Evolutionary conservation across 2,113 vertebrate genomes (phyloP).

Genomic region (Pavo muticus): DNA sequence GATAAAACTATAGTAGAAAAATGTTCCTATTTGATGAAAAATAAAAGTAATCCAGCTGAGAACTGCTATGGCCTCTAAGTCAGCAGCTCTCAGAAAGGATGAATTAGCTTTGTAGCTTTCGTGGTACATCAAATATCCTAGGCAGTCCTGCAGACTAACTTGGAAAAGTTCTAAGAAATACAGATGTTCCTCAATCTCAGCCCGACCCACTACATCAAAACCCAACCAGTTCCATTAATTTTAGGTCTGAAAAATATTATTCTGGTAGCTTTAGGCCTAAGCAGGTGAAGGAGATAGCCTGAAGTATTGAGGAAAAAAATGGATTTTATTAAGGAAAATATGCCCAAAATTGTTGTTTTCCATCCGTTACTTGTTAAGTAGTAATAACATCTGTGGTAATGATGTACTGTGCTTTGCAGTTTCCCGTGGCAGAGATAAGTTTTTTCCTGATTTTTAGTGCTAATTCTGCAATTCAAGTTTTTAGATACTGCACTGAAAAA

Average conservation of each 20-base stretch:
- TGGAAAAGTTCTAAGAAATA: background rate
- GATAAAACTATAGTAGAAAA: background rate
- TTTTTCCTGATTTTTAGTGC: slow-evolving; percentile 3
- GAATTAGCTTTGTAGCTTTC: background rate
- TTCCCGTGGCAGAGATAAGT: slow-evolving; percentile 4
- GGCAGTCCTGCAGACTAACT: background rate
- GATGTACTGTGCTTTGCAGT: slow-evolving; percentile 21
- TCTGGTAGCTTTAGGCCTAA: slow-evolving; percentile 2
- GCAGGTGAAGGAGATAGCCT: slow-evolving; percentile 1
- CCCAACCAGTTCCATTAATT: background rate
- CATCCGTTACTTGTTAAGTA: slow-evolving; percentile 58
- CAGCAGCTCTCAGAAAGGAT: background rate
- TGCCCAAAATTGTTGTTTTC: slow-evolving; percentile 39
- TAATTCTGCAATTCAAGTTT: slow-evolving; percentile 32
- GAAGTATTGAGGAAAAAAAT: background rate
- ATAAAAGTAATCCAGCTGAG: background rate
- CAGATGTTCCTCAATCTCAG: background rate
- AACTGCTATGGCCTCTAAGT: background rate
- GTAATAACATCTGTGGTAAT: slow-evolving; percentile 43
- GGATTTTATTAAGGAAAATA: background rate
- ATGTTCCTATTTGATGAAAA: background rate
- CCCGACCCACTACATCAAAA: background rate
- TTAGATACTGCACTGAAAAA: background rate
- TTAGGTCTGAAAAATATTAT: slow-evolving; percentile 45
- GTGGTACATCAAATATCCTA: background rate